phyloP scores from a whole-genome alignment of 2,888 invertebrate genomes.

The Abscondita cerata region DNA sequence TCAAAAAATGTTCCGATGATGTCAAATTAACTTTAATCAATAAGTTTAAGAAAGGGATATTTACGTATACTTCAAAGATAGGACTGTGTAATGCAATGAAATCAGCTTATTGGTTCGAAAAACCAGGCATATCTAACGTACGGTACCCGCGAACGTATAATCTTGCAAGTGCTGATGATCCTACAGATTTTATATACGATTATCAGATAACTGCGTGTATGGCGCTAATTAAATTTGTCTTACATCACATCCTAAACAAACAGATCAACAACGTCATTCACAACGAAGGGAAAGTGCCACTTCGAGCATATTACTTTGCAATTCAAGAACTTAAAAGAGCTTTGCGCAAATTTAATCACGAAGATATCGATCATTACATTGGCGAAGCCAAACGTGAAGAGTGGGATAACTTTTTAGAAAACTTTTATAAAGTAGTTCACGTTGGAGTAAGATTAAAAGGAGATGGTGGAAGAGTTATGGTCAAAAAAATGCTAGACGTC shows the following conservation, averaged over 20 bases:
- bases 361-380: conserved; percentile 67
- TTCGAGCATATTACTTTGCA: conserved; percentile 72
- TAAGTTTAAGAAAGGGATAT: conserved; percentile 49
- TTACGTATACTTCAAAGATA: conserved; percentile 62
- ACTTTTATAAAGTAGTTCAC: conserved; percentile 69
- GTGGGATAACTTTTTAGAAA: conserved; percentile 73
- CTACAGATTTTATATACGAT: conserved; percentile 70
- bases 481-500: conserved; percentile 53
- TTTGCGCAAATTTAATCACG: conserved; percentile 65
- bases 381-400: conserved; percentile 60
- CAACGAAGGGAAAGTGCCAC: conserved; percentile 63
- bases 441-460: conserved; percentile 62
- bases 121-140: conserved; percentile 66
- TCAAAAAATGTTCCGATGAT: conserved; percentile 49
- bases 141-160: conserved; percentile 77
- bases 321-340: conserved; percentile 73
- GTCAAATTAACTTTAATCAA: conserved; percentile 54
- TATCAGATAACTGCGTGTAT: conserved; percentile 81
- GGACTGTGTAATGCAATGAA: conserved; percentile 65
- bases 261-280: conserved; percentile 57
- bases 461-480: conserved; percentile 48
- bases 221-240: conserved; percentile 73
- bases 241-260: conserved; percentile 40
- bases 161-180: conserved; percentile 64
- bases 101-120: conserved; percentile 70